These are phyloP conservation scores for Calonectris borealis DNA, from an alignment of 2,113 vertebrate genomes.

Conservation along the genomic window DNA sequence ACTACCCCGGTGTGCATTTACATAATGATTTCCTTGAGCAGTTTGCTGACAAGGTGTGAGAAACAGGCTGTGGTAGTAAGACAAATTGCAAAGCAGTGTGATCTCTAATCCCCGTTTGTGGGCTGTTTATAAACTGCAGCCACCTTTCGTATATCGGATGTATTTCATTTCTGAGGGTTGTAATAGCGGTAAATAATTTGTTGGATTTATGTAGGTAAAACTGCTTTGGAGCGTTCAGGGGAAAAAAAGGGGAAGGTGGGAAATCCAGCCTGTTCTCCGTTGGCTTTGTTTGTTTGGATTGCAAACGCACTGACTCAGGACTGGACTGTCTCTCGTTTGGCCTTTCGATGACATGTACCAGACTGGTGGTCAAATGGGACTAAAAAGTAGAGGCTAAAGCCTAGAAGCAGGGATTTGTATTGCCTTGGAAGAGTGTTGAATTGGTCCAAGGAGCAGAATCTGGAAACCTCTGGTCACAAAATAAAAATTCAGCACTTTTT, in stretches of 20 bases:
- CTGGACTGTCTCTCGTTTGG: neutral
- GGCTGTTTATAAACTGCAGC: neutral
- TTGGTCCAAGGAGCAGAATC: neutral
- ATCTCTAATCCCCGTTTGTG: neutral
- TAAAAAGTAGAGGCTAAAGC: neutral
- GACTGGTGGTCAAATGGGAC: neutral
- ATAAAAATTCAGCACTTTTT: neutral
- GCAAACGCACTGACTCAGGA: neutral
- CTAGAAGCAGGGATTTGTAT: neutral
- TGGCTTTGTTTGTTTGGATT: too few relatives aligned
- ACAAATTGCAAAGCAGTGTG: neutral
- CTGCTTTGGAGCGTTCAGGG: neutral
- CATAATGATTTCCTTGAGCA: neutral
- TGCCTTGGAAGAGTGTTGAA: too few relatives aligned
- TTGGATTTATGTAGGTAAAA: neutral
- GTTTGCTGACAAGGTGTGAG: neutral
- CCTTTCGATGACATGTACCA: neutral
- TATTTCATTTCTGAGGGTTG: neutral
- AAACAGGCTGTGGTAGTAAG: neutral
- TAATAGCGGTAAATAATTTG: neutral
- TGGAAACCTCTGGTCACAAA: neutral
- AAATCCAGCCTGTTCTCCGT: neutral
- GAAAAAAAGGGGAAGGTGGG: neutral
- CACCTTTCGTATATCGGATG: neutral
- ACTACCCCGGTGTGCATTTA: neutral